Percentiles rank a stretch among this genome's conserved stretches.
These are phyloP conservation scores for Alosa alosa DNA, from an alignment of 2,113 vertebrate genomes.

Conservation along the genomic window DNA sequence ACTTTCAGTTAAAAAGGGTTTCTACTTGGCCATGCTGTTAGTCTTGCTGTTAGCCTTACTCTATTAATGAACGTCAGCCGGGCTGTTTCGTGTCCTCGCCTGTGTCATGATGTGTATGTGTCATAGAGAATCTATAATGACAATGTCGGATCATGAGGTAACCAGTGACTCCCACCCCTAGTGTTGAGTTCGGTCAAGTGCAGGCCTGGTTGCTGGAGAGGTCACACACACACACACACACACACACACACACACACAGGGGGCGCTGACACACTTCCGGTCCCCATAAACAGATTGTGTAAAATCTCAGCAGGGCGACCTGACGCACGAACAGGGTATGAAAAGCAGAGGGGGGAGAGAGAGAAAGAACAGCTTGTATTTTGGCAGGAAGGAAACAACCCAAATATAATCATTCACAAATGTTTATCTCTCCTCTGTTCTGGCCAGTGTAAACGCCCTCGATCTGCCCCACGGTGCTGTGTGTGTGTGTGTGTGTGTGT, in stretches of 20 bases:
- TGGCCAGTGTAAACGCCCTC: constrained; percentile 19
- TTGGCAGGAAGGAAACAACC: constrained; percentile 57
- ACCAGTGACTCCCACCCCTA: background rate
- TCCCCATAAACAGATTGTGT: constrained; percentile 39
- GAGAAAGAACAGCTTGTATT: constrained; percentile 55
- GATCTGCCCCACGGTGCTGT: background rate
- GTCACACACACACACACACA: background rate
- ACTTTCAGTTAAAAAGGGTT: too few species aligned
- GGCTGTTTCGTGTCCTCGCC: too few species aligned
- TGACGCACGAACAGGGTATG: constrained; percentile 38
- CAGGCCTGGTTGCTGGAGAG: background rate
- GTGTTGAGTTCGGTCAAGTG: background rate
- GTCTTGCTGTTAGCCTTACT: too few species aligned
- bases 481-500: constrained; percentile 2
- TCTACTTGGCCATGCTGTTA: too few species aligned
- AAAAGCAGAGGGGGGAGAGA: constrained; percentile 34
- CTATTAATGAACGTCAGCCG: too few species aligned
- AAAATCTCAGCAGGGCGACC: constrained; percentile 31
- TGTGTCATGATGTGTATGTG: background rate
- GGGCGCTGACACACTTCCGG: constrained; percentile 47
- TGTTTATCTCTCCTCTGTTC: constrained; percentile 44
- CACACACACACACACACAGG: background rate
- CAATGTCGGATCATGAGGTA: background rate
- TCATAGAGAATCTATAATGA: too few species aligned
- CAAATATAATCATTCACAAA: constrained; percentile 47